Evolutionary conservation across 2,888 invertebrate species (phyloP).

Genomic region (Lycocerus yunnanus): DNA sequence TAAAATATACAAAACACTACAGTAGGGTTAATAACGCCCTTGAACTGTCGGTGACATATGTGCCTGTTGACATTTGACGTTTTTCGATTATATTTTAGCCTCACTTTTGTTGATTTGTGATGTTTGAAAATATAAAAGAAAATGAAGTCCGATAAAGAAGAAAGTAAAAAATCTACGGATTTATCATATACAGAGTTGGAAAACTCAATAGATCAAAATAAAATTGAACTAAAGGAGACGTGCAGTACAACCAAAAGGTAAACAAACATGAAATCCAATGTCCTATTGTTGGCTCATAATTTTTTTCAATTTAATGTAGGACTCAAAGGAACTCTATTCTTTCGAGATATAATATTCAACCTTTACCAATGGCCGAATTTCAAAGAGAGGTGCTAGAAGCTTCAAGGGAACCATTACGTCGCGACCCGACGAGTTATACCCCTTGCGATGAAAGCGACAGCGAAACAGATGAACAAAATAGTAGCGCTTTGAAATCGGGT

Average conservation of each 20-base stretch:
- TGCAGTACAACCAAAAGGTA: constrained; percentile 9
- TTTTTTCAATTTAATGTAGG: background rate
- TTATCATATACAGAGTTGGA: background rate
- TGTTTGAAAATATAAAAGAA: background rate
- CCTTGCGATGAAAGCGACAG: background rate
- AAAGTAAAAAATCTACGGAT: background rate
- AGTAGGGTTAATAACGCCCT: no score
- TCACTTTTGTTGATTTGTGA: background rate
- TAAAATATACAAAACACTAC: no score
- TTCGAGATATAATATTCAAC: constrained; percentile 14
- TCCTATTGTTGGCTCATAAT: background rate
- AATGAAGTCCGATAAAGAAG: background rate
- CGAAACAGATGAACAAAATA: background rate
- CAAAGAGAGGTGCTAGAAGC: constrained; percentile 30
- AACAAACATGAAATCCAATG: background rate
- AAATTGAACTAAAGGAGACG: background rate
- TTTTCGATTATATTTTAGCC: background rate
- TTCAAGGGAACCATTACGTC: constrained; percentile 22
- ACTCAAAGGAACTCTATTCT: background rate
- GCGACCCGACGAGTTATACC: background rate
- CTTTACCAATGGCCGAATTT: constrained; percentile 28
- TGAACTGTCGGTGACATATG: background rate
- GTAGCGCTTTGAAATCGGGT: background rate
- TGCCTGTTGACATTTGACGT: background rate
- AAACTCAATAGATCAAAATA: background rate